phyloP scores from a whole-genome alignment of 92 coral and sea anemone species.

The Bergia puertoricense region DNA sequence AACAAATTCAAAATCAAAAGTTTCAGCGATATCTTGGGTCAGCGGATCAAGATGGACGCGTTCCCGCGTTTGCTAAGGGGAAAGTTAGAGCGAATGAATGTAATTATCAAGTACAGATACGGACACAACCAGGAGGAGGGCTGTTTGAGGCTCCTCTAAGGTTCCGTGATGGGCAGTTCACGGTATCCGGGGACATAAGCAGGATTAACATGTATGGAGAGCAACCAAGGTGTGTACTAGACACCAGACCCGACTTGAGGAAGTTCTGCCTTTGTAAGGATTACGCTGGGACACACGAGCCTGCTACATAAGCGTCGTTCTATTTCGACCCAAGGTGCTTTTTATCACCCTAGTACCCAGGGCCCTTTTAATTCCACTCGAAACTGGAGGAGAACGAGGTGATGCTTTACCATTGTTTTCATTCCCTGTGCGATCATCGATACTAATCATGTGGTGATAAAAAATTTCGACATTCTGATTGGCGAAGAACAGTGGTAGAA shows the following conservation, averaged over 20 bases:
- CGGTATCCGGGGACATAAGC: constrained; percentile 74
- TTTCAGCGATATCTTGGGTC: constrained; percentile 75
- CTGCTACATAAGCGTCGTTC: not conserved
- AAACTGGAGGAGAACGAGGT: too few relatives aligned
- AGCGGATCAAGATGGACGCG: constrained; percentile 80
- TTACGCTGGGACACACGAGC: not conserved
- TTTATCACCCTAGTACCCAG: too few relatives aligned
- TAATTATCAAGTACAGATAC: constrained; percentile 75
- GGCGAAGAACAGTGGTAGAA: too few relatives aligned
- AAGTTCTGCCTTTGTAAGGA: constrained; percentile 84
- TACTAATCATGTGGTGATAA: too few relatives aligned
- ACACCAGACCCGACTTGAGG: constrained; percentile 76
- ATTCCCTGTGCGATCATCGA: too few relatives aligned
- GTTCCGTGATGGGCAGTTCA: constrained; percentile 55
- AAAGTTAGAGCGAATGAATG: constrained; percentile 56
- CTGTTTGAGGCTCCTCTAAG: constrained; percentile 79
- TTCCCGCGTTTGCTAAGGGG: constrained; percentile 71
- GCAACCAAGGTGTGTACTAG: constrained; percentile 84
- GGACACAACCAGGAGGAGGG: constrained; percentile 82
- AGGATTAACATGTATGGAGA: constrained; percentile 87
- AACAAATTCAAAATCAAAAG: constrained; percentile 75
- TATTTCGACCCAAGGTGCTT: too few relatives aligned
- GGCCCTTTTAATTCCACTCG: too few relatives aligned
- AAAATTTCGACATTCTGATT: too few relatives aligned
- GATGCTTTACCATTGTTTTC: too few relatives aligned